These are phyloP conservation scores for Brachyptera putata DNA, from an alignment of 2,888 invertebrate genomes.

Conservation along the genomic window DNA sequence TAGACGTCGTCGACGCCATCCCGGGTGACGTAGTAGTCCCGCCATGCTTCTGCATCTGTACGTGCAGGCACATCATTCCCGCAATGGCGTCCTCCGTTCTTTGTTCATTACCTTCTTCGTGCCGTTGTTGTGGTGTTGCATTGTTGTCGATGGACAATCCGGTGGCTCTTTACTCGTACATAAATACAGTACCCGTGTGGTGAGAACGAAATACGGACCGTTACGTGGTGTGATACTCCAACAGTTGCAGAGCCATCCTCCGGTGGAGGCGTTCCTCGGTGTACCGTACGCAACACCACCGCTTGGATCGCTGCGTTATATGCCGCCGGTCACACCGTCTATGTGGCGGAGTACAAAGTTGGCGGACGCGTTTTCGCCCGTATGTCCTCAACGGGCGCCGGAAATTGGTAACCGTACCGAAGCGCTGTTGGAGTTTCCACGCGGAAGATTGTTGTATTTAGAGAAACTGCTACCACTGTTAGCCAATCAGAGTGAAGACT, in stretches of 20 bases:
- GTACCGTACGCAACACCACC: constrained; percentile 93
- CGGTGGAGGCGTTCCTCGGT: constrained; percentile 87
- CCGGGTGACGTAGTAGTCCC: constrained; percentile 25
- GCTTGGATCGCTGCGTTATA: constrained; percentile 84
- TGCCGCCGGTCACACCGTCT: constrained; percentile 91
- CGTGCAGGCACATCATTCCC: constrained; percentile 21
- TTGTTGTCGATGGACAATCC: constrained; percentile 17
- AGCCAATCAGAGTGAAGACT: constrained; percentile 94
- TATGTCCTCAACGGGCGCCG: constrained; percentile 80
- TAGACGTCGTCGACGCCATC: constrained; percentile 22
- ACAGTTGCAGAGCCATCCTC: constrained; percentile 55
- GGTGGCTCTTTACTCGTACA: constrained; percentile 53
- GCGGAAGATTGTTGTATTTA: constrained; percentile 78
- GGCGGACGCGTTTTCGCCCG: constrained; percentile 77
- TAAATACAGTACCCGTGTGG: constrained; percentile 76
- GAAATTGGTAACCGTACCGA: constrained; percentile 46
- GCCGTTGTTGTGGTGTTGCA: constrained; percentile 13
- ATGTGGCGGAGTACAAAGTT: constrained; percentile 77
- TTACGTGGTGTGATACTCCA: constrained; percentile 80
- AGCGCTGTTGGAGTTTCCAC: constrained; percentile 67
- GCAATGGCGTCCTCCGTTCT: constrained; percentile 20
- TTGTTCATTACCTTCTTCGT: constrained; percentile 10
- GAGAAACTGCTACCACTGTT: constrained; percentile 78
- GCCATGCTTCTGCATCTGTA: constrained; percentile 27
- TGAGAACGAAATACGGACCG: constrained; percentile 86